Percentiles rank a stretch among this genome's conserved stretches.
Conservation (phyloP, 2,797 vertebrate genomes). For the Betta splendens region DNA sequence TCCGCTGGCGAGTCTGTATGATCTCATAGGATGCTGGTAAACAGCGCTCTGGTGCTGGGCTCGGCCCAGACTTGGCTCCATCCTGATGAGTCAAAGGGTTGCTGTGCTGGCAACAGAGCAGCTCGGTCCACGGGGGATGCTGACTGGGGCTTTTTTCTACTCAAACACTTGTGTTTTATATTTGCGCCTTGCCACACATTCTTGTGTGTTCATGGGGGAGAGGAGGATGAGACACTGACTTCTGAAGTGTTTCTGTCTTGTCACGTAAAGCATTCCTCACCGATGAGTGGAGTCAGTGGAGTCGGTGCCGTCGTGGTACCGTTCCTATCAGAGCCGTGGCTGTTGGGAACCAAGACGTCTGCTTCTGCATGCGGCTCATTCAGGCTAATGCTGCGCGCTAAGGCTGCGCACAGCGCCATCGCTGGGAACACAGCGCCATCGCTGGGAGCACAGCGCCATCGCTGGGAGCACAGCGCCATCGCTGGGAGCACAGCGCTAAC, state of each 20-base stretch:
- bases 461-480: too few relatives aligned
- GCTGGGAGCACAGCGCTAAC: too few relatives aligned
- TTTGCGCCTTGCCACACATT: slow-evolving; percentile 84
- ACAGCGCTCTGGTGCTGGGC: slow-evolving; percentile 67
- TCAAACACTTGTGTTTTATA: slow-evolving; percentile 83
- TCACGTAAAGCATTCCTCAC: slow-evolving; percentile 67
- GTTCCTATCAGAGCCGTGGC: background rate
- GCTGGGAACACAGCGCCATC: too few relatives aligned
- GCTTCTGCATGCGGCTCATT: too few relatives aligned
- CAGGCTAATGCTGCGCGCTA: too few relatives aligned
- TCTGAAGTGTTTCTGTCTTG: slow-evolving; percentile 60
- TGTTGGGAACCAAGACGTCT: too few relatives aligned
- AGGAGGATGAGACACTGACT: slow-evolving; percentile 59
- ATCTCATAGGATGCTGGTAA: slow-evolving; percentile 68
- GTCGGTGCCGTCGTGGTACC: background rate
- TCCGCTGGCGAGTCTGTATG: too few relatives aligned
- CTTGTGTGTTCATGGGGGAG: slow-evolving; percentile 75
- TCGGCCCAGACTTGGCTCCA: slow-evolving; percentile 62
- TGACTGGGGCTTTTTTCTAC: slow-evolving; percentile 38
- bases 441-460: too few relatives aligned
- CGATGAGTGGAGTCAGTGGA: slow-evolving; percentile 27
- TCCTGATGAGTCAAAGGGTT: slow-evolving; percentile 58
- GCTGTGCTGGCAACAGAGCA: slow-evolving; percentile 62
- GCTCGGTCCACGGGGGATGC: slow-evolving; percentile 72
- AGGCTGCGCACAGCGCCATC: too few relatives aligned